Base-by-base conservation (phyloP, 2,888 invertebrate species). In the Chironomus riparius region DNA sequence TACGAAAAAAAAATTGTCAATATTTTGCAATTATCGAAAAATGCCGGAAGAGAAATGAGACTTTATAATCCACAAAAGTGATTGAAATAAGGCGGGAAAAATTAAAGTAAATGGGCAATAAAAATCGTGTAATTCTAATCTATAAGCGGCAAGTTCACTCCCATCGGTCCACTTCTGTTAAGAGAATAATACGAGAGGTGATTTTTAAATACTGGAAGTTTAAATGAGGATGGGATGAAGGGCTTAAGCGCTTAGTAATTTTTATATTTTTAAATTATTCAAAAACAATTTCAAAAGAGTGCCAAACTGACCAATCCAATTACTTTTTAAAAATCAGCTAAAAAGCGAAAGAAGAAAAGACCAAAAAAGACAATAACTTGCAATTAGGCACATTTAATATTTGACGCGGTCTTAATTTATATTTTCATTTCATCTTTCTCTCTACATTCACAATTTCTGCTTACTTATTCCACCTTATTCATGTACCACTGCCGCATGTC, bases 51-150 rank as follows among this genome's bases (percentile, higher is more conserved):
- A 65, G 65, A 65, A 65, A 65, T 21, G 21, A 65, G 21, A 21
- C 21, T 38, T 38, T 38, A 10, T 38, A 28, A 10, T 38, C 1
- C 18, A 15, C 56, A 50, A 50, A 50, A 56, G 15, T 56, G 56
- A 56, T 18, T 56, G 15, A 56, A 56, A 56, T 56, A 56, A 56
- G 56, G 56, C 56, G 56, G 56, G 6, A 50, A 56, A 50, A 18
- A 18, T 56, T 56, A 56, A 56, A 56, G 18, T 56, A 15, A 15
- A 15, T 56, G 56, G 56, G 56, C 56, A 56, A 56, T 65, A 65
- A 65, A 65, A 65, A 65, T 21, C 65, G 65, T 65, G 65, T 65
- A 65, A 65, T 65, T 65, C 65, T 65, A 65, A 65, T 21, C 65
- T 65, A n/a, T 18, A 56, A 15, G 65, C 21, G 65, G 65, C 24